Conservation (phyloP, 1,140 invertebrate species). For the Diabrotica virgifera region DNA sequence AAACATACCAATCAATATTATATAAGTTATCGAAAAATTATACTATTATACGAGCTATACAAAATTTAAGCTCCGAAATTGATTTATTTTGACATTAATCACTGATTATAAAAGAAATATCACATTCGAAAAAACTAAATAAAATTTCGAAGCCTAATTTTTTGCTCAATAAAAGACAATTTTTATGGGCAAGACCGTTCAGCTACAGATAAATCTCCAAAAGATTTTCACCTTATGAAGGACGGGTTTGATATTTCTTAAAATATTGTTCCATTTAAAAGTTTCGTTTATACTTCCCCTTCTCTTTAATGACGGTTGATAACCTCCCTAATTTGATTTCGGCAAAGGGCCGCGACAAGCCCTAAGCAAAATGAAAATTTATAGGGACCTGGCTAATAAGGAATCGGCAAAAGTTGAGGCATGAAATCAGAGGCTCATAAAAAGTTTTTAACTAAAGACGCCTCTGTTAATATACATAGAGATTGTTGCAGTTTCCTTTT, state of each 20-base stretch:
- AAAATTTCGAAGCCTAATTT: no score
- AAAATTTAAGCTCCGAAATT: no score
- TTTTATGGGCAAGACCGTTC: no score
- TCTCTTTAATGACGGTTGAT: background rate
- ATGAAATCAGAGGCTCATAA: background rate
- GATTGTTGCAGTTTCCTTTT: background rate
- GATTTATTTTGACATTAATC: no score
- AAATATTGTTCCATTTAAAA: background rate
- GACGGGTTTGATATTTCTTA: background rate
- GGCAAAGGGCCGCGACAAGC: background rate
- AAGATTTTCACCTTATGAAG: background rate
- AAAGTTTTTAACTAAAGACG: slow-evolving; percentile 3
- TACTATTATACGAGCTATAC: no score
- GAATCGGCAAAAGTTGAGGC: background rate
- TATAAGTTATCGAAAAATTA: no score
- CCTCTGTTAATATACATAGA: background rate
- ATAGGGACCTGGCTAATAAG: background rate
- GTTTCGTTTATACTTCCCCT: background rate
- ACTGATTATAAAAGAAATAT: no score
- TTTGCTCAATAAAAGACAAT: no score
- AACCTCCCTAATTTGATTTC: background rate
- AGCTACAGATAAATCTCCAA: no score
- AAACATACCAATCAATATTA: no score
- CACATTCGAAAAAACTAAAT: no score
- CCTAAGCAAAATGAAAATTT: background rate